These are phyloP conservation scores for Gryllus bimaculatus DNA, from an alignment of 1,140 invertebrate species.

Conservation along the genomic window DNA sequence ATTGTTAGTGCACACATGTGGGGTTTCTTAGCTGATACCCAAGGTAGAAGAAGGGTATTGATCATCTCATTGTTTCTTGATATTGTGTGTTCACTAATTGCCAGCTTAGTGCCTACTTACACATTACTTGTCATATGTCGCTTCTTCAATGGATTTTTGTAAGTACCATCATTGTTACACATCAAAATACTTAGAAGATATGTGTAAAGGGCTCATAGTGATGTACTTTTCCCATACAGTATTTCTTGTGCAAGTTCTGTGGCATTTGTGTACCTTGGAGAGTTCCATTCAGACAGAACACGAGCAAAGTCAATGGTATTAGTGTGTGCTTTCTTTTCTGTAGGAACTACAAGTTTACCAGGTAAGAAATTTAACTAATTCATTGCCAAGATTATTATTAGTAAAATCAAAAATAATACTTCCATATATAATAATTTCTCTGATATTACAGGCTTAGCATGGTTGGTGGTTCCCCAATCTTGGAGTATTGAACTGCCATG, in stretches of 20 bases:
- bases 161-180: neutral
- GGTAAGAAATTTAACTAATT: neutral
- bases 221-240: neutral
- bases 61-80: neutral
- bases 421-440: too few species aligned
- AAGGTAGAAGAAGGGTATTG: neutral
- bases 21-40: neutral
- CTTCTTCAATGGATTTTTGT: neutral
- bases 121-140: neutral
- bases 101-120: neutral
- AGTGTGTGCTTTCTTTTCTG: neutral
- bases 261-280: neutral
- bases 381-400: too few species aligned
- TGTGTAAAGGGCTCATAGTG: neutral
- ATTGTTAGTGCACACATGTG: neutral
- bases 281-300: neutral
- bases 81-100: neutral
- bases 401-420: too few species aligned
- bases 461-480: conserved; percentile 17
- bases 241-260: neutral
- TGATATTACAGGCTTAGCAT: conserved; percentile 15
- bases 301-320: neutral
- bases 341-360: neutral
- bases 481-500: conserved; percentile 8
- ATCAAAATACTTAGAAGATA: neutral